phyloP scores from a whole-genome alignment of 2,113 vertebrate genomes.

The Gambusia holbrooki region DNA sequence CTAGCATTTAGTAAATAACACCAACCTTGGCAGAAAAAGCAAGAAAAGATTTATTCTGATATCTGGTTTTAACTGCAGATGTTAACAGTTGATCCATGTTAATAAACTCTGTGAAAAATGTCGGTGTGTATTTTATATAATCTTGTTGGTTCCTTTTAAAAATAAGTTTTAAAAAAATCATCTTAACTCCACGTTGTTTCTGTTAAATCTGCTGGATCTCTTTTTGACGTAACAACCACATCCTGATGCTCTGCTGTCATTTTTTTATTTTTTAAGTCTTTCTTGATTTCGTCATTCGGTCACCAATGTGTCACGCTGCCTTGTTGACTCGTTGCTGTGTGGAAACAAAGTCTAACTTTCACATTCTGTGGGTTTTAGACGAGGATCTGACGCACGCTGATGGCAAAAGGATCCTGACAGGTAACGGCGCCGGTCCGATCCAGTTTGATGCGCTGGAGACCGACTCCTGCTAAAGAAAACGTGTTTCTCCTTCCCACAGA shows the following conservation, averaged over 20 bases:
- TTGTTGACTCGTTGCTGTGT: neutral
- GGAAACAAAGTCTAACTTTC: neutral
- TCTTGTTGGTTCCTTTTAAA: too few relatives aligned
- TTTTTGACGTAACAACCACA: neutral
- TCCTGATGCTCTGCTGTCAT: neutral
- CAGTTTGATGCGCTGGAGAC: neutral
- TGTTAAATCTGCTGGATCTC: neutral
- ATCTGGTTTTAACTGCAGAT: too few relatives aligned
- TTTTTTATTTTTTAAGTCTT: neutral
- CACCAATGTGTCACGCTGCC: too few relatives aligned
- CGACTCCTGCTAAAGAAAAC: neutral
- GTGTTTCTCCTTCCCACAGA: slow-evolving; percentile 70
- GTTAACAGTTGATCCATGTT: too few relatives aligned
- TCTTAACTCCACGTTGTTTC: too few relatives aligned
- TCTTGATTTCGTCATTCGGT: neutral
- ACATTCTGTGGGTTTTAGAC: slow-evolving; percentile 66
- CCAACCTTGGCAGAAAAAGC: neutral
- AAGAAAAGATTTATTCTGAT: neutral
- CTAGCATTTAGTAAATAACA: neutral
- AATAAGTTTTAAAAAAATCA: too few relatives aligned
- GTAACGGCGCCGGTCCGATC: slow-evolving; percentile 67
- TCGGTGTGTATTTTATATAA: too few relatives aligned
- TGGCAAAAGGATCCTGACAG: slow-evolving; percentile 82
- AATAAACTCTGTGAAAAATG: too few relatives aligned
- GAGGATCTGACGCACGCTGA: slow-evolving; percentile 82